Percentiles rank a stretch among this genome's conserved stretches.
These are phyloP conservation scores for Chrysogorgia sp. DNA, from an alignment of 92 coral and sea anemone species.

Conservation along the genomic window DNA sequence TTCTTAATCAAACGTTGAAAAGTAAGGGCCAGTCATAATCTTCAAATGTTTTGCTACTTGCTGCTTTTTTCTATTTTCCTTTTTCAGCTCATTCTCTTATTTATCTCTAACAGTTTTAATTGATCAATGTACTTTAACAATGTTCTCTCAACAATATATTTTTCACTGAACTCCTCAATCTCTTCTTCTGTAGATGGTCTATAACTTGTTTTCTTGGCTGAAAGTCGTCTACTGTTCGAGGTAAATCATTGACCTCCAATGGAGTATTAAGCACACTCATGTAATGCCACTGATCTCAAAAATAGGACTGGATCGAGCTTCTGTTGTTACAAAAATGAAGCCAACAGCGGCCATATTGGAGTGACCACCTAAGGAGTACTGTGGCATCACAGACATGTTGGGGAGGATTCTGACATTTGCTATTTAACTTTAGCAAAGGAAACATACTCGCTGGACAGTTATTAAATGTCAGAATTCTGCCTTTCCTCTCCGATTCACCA, in stretches of 20 bases:
- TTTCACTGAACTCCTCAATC: neutral
- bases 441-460: too few species aligned
- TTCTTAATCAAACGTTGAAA: conserved; percentile 42
- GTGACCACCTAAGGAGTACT: too few species aligned
- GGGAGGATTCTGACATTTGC: too few species aligned
- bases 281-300: too few species aligned
- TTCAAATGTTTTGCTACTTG: conserved; percentile 13
- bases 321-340: too few species aligned
- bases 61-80: conserved; percentile 34
- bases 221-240: neutral
- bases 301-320: too few species aligned
- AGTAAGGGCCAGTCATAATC: conserved; percentile 48
- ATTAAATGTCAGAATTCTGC: too few species aligned
- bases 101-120: conserved; percentile 31
- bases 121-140: neutral
- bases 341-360: too few species aligned
- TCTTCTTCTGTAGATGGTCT: neutral
- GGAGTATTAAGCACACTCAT: conserved; percentile 1
- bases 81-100: too few species aligned
- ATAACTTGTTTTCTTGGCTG: neutral
- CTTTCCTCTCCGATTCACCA: too few species aligned
- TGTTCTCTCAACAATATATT: neutral
- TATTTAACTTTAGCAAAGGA: too few species aligned
- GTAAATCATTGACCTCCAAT: neutral
- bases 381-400: too few species aligned